phyloP scores from a whole-genome alignment of 2,113 vertebrate genomes.

The Typhlomys cinereus region DNA sequence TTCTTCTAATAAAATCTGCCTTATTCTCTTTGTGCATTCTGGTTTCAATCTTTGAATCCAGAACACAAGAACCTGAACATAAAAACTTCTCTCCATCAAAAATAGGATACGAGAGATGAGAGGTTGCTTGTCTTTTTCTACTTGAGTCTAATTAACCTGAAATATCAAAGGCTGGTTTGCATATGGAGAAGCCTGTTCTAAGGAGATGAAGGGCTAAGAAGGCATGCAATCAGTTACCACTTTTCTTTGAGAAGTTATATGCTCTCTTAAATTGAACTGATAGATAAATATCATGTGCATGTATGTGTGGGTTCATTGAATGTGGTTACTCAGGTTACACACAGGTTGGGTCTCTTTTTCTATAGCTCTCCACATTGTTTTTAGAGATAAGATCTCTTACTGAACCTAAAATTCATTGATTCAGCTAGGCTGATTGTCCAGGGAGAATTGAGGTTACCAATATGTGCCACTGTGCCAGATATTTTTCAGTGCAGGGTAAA shows the following conservation, averaged over 20 bases:
- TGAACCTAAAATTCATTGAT: background rate
- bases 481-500: background rate
- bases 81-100: no score
- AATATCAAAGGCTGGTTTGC: background rate
- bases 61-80: no score
- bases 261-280: background rate
- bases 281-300: background rate
- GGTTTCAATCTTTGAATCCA: no score
- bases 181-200: accelerated
- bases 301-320: background rate
- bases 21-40: no score
- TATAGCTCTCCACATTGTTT: background rate
- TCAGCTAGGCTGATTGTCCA: background rate
- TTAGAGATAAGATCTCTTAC: background rate
- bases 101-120: no score
- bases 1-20: no score
- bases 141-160: no score
- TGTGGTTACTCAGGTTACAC: no score
- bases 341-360: no score
- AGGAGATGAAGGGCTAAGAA: background rate
- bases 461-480: no score
- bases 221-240: background rate
- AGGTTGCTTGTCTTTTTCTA: background rate
- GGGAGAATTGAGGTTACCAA: no score
- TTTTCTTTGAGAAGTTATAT: background rate